Base-by-base conservation (phyloP, 1,140 invertebrate genomes). In the Cotesia glomerata region DNA sequence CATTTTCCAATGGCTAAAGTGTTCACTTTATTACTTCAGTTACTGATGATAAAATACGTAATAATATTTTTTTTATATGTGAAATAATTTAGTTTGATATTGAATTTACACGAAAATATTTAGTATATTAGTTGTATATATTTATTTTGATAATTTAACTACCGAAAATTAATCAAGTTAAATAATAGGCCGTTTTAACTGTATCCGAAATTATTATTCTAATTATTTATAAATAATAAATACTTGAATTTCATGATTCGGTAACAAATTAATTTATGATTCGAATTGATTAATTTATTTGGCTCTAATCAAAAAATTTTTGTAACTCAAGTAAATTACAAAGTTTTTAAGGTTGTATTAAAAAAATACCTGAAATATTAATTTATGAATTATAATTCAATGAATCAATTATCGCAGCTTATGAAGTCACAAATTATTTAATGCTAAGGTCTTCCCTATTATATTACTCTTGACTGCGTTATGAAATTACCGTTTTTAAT, bases 271-370 rank as follows among this genome's bases (percentile, higher is more conserved):
- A 49, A n/a, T 49, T 51, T 75, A 56, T 34, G 3, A 13, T 36
- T 72, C 61, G n/a, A 26, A 51, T 67, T 16, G 36, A 61, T 36
- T 67, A 61, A 72, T 72, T 72, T 67, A 76, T 70, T 65, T 69
- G 66, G 72, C 64, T 76, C 75, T 71, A 75, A 78, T 72, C 56
- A 77, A 80, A 73, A 75, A 45, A 82, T 82, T 82, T 81, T 82
- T 82, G 77, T 81, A 81, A 72, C 76, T 80, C 67, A 68, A 68
- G 63, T 70, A 16, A 64, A 61, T 49, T 51, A 59, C 2, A 72
- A 65, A 58, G 1, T 58, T 5, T 26, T 26, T 26, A 26, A 26
- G 26, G 26, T 26, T 26, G 26, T 26, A 3, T 26, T 26, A 26
- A 26, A 26, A 26, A 26, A 26, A 26, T 26, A 26, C 26, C 26